These are phyloP conservation scores for Copidosoma floridanum DNA, from an alignment of 1,140 invertebrate genomes.

Conservation along the genomic window DNA sequence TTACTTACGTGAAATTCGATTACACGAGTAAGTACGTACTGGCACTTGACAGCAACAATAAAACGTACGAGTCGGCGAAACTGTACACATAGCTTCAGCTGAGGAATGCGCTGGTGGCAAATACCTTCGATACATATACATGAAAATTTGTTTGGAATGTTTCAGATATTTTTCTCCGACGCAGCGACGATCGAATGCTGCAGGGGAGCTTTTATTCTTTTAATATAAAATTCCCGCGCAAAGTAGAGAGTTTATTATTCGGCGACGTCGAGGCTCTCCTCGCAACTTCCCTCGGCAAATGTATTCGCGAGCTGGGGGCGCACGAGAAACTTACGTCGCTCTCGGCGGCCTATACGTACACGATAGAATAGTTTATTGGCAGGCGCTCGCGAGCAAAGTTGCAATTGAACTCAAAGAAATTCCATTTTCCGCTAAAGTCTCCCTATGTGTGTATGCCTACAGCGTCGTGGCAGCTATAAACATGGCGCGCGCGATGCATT, in stretches of 20 bases:
- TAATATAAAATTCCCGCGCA: conserved; percentile 7
- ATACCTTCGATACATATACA: no score
- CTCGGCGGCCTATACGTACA: no score
- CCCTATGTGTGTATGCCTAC: no score
- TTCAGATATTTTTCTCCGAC: no score
- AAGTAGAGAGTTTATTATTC: conserved; percentile 22
- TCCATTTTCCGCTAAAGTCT: neutral
- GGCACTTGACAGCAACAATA: no score
- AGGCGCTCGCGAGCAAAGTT: conserved; percentile 13
- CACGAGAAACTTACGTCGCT: conserved; percentile 1
- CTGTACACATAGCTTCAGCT: no score
- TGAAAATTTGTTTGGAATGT: conserved; percentile 3
- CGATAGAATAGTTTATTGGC: conserved; percentile 18
- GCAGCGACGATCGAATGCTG: neutral
- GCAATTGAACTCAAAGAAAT: conserved; percentile 4
- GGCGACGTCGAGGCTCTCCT: neutral
- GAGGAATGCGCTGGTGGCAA: no score
- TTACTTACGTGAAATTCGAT: no score
- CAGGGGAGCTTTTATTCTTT: conserved; percentile 3
- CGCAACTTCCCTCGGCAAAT: neutral
- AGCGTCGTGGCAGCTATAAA: no score
- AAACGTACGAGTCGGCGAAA: no score
- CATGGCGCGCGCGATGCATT: no score
- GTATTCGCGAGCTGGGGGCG: conserved; percentile 11
- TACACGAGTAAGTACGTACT: no score